Evolutionary conservation across 2,797 vertebrate genomes (phyloP), one percentile per base, ranked within the genome.

Genomic region (Hemitrygon akajei): DNA sequence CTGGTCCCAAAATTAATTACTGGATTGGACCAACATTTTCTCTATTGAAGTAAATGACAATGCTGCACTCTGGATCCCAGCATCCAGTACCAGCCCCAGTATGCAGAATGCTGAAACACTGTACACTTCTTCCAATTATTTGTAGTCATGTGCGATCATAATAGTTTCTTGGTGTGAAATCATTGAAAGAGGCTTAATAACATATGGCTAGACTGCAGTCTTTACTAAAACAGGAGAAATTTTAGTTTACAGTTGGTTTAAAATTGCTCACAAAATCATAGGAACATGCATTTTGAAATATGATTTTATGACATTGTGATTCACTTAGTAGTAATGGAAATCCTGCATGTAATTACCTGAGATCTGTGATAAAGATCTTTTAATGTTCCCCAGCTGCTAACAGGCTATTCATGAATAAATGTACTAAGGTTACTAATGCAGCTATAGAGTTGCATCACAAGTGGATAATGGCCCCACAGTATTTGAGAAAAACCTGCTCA

Each of bases 341-440:
- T 87, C 58, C 56, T 60, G 58, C 56, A 87, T 27, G 58, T 58
- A 87, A 87, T 87, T 87, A 87, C 84, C 58, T 63, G 60, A 63
- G 12, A 63, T 87, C 30, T 87, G 58, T 34, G 58, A 87, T 63
- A n/a, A 87, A 63, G 58, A 87, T 60, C 84, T 58, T 63, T 30
- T 63, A 87, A 87, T 87, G 30, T 87, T 87, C 60, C 84, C 58
- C 27, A 87, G 60, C 84, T 63, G 58, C 30, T 34, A 87, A 87
- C 56, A 18, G 58, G 84, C 84, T 87, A n/a, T 30, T 63, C 84
- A 87, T 63, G 58, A 66, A 63, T 87, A 87, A 87, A 87, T 87
- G 84, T 87, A 63, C 84, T 2, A 63, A 87, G 60, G 58, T 87
- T 63, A 58, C 58, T 63, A 87, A 87, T 66, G 84, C 30, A 87